These are phyloP conservation scores for Hemicordylus capensis DNA, from an alignment of 2,113 vertebrate genomes.

Conservation along the genomic window DNA sequence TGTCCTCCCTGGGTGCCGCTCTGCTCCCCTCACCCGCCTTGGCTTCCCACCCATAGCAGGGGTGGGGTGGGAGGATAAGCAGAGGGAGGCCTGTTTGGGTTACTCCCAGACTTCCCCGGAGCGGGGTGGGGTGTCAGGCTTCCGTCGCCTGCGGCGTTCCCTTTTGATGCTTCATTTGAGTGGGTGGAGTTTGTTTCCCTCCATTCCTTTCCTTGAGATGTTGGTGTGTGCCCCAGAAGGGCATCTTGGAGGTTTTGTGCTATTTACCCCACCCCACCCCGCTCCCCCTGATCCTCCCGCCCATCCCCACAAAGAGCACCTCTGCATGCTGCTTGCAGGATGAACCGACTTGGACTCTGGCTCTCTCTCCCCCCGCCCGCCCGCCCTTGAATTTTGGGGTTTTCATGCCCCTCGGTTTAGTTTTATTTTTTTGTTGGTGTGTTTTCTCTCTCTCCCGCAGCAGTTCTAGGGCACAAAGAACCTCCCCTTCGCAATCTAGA, in stretches of 20 bases:
- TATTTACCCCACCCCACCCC: background rate
- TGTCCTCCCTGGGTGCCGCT: background rate
- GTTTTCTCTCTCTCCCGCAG: constrained; percentile 1
- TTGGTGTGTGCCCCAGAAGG: background rate
- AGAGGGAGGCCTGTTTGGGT: background rate
- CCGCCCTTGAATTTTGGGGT: background rate
- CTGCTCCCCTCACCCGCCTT: background rate
- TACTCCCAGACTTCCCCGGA: constrained; percentile 3
- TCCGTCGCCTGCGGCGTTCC: background rate
- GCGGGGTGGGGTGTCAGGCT: background rate
- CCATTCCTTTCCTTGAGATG: background rate
- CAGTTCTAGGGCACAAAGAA: background rate
- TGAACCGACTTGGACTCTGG: background rate
- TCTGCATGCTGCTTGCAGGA: background rate
- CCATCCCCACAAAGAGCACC: background rate
- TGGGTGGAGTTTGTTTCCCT: background rate
- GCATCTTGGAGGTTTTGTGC: background rate
- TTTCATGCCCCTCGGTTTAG: background rate
- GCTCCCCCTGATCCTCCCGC: too few relatives aligned
- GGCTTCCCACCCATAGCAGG: background rate
- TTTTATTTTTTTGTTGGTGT: background rate
- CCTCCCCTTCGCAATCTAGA: background rate
- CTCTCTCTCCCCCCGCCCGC: background rate
- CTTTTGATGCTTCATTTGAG: background rate
- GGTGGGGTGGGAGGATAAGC: background rate